Percentiles rank a stretch among this genome's conserved stretches.
These are phyloP conservation scores for Formica aserva DNA, from an alignment of 2,888 invertebrate genomes.

Conservation along the genomic window DNA sequence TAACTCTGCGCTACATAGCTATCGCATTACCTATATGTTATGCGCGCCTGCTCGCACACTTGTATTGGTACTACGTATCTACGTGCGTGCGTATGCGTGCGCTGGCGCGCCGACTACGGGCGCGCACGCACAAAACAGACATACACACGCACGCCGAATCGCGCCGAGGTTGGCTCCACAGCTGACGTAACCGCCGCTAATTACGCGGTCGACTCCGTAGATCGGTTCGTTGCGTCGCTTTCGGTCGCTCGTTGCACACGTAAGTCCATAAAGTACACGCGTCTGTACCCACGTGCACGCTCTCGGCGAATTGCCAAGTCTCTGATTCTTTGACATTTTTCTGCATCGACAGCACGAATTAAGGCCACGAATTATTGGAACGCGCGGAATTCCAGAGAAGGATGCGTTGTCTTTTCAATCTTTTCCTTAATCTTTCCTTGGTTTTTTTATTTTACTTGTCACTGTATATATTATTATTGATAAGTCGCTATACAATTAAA, in stretches of 20 bases:
- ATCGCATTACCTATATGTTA: constrained; percentile 73
- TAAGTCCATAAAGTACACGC: constrained; percentile 30
- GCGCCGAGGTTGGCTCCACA: constrained; percentile 66
- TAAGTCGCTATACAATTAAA: background rate
- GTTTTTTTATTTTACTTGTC: background rate
- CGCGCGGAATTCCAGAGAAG: background rate
- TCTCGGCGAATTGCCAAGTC: constrained; percentile 29
- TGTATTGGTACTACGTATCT: background rate
- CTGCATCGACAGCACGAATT: background rate
- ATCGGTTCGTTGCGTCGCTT: constrained; percentile 66
- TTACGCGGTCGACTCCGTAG: constrained; percentile 71
- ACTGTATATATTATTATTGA: background rate
- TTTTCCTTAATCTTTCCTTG: background rate
- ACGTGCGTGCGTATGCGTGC: background rate
- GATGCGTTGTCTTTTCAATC: background rate
- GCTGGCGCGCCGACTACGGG: background rate
- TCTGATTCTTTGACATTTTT: background rate
- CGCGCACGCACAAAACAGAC: constrained; percentile 19
- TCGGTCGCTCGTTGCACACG: constrained; percentile 44
- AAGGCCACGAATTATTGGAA: background rate
- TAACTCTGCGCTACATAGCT: constrained; percentile 79
- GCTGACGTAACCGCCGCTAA: constrained; percentile 79
- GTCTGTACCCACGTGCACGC: constrained; percentile 46
- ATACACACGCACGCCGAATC: constrained; percentile 33
- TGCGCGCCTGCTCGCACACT: constrained; percentile 37